Evolutionary conservation across 2,113 vertebrate genomes (phyloP).

Genomic region (Gymnobelideus leadbeateri): DNA sequence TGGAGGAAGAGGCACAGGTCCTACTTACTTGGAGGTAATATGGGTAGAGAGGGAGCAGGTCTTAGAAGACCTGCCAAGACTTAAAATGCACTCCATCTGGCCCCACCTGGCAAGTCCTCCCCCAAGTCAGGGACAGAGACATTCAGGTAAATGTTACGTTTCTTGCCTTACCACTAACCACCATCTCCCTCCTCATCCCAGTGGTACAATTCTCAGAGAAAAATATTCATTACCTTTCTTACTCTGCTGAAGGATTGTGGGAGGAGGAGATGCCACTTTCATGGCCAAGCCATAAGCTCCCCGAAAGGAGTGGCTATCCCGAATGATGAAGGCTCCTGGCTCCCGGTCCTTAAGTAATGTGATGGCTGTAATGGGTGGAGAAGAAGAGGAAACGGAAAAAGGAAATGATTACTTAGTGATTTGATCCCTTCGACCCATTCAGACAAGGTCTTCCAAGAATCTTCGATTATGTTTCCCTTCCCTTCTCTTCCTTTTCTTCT

Average conservation of each 20-base stretch:
- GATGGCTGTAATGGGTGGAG: slow-evolving; percentile 86
- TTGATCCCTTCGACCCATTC: not conserved
- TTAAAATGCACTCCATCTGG: not conserved
- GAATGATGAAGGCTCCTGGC: slow-evolving; percentile 96
- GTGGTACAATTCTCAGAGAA: accelerated
- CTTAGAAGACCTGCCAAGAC: not conserved
- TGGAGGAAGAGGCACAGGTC: not conserved
- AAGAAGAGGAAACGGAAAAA: not conserved
- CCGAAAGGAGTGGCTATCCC: slow-evolving; percentile 98
- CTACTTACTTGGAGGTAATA: accelerated
- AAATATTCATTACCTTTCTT: slow-evolving; percentile 93
- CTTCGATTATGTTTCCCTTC: not conserved
- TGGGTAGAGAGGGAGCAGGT: not conserved
- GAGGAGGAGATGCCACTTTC: slow-evolving; percentile 96
- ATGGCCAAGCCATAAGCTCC: slow-evolving; percentile 97
- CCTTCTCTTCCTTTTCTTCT: not conserved
- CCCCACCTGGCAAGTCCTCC: not conserved
- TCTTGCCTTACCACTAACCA: not conserved
- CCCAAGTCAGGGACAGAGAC: not conserved
- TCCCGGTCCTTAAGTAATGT: slow-evolving; percentile 93
- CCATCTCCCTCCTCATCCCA: not conserved
- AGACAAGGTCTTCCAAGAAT: not conserved
- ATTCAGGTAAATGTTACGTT: not conserved
- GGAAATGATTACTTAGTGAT: not conserved
- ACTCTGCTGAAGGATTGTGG: slow-evolving; percentile 90